These are phyloP conservation scores for Sebastes vulpes DNA, from an alignment of 2,797 vertebrate genomes.

Conservation along the genomic window DNA sequence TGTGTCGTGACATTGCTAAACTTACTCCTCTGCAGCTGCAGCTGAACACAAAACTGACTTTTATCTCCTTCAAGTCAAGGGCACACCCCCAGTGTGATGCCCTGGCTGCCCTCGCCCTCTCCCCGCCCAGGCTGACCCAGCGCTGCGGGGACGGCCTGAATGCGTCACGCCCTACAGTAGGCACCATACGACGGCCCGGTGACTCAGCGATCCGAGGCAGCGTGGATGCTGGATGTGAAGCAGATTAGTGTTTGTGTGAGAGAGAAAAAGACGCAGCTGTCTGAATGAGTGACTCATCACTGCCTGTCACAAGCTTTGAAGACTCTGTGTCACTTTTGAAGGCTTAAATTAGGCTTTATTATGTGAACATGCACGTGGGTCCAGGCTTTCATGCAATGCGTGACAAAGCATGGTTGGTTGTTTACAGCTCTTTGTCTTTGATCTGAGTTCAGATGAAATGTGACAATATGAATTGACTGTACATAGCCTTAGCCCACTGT, in stretches of 20 bases:
- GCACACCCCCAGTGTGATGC: slow-evolving; percentile 23
- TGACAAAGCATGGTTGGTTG: not conserved
- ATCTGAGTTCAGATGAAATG: not conserved
- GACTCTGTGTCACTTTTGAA: slow-evolving; percentile 20
- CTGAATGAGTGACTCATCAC: slow-evolving; percentile 49
- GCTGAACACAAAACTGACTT: slow-evolving; percentile 4
- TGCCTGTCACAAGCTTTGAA: slow-evolving; percentile 47
- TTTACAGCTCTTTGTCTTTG: not conserved
- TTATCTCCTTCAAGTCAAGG: slow-evolving; percentile 37
- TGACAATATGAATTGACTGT: not conserved
- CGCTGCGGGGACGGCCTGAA: slow-evolving; percentile 31
- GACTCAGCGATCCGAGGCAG: slow-evolving; percentile 67
- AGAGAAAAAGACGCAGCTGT: slow-evolving; percentile 47
- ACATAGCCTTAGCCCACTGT: not conserved
- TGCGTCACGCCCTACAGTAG: slow-evolving; percentile 63
- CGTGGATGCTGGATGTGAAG: slow-evolving; percentile 44
- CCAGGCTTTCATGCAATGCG: not conserved
- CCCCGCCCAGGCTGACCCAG: slow-evolving; percentile 12
- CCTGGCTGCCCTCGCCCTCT: slow-evolving; percentile 24
- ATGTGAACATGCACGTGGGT: not conserved
- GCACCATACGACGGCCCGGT: slow-evolving; percentile 40
- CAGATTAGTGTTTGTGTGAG: slow-evolving; percentile 24
- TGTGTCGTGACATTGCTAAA: slow-evolving; percentile 28
- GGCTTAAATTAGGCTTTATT: slow-evolving; percentile 19
- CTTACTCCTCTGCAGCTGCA: slow-evolving; percentile 19